phyloP scores from a whole-genome alignment of 2,113 vertebrate species.

The Microtus pennsylvanicus region DNA sequence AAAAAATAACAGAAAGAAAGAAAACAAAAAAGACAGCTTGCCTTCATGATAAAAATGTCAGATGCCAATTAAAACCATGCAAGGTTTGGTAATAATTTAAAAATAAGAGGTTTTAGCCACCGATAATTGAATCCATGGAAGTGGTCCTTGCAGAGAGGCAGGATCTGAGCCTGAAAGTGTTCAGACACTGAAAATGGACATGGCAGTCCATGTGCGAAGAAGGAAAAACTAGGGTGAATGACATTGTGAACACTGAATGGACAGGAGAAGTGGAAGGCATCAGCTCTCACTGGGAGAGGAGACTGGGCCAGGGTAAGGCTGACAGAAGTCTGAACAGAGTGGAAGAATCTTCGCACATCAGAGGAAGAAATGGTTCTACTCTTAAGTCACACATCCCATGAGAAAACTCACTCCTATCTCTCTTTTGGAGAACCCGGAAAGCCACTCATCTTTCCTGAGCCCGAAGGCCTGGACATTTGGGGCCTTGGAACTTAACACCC shows the following conservation, averaged over 20 bases:
- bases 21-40: background rate
- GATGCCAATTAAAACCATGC: slow-evolving; percentile 1
- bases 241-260: background rate
- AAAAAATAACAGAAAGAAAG: background rate
- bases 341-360: background rate
- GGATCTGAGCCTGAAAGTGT: background rate
- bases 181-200: background rate
- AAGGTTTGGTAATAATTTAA: background rate
- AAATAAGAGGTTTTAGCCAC: background rate
- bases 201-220: background rate
- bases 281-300: background rate
- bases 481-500: slow-evolving; percentile 35
- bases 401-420: slow-evolving; percentile 25
- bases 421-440: slow-evolving; percentile 61
- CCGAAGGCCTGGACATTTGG: slow-evolving; percentile 51
- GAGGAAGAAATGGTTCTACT: background rate
- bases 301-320: background rate
- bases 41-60: background rate
- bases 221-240: background rate
- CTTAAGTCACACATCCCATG: background rate
- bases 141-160: background rate
- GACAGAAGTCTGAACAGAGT: background rate
- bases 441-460: slow-evolving; percentile 11
- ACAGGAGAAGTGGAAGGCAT: background rate
- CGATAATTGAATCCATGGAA: background rate